These are phyloP conservation scores for Peromyscus eremicus DNA, from an alignment of 2,797 vertebrate species.

Conservation along the genomic window DNA sequence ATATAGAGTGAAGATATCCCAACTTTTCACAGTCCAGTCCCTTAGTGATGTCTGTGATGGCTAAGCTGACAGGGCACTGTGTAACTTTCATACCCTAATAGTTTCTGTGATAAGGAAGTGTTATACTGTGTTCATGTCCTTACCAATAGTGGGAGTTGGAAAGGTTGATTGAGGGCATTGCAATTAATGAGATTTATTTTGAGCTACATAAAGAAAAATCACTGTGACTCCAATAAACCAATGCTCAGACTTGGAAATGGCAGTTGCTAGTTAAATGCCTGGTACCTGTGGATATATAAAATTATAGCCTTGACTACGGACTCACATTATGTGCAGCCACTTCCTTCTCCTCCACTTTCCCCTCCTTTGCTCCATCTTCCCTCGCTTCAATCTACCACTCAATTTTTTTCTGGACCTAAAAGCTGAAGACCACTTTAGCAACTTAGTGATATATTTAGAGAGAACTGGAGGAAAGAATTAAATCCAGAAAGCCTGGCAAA, in stretches of 20 bases:
- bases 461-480: background rate
- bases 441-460: background rate
- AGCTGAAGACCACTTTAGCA: background rate
- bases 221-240: background rate
- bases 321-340: background rate
- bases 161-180: background rate
- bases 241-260: background rate
- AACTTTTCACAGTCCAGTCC: background rate
- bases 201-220: background rate
- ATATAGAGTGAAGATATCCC: rapidly evolving
- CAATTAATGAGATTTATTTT: background rate
- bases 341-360: background rate
- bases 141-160: background rate
- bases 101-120: background rate
- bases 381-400: background rate
- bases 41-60: no score
- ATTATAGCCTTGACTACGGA: background rate
- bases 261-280: background rate
- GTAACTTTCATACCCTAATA: background rate
- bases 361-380: background rate
- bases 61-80: background rate
- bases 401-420: background rate
- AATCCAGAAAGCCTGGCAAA: background rate
- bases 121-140: background rate
- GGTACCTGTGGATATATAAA: background rate